Percentiles rank a stretch among this genome's conserved stretches.
These are phyloP conservation scores for Volucella inflata DNA, from an alignment of 2,888 invertebrate genomes.

Conservation along the genomic window DNA sequence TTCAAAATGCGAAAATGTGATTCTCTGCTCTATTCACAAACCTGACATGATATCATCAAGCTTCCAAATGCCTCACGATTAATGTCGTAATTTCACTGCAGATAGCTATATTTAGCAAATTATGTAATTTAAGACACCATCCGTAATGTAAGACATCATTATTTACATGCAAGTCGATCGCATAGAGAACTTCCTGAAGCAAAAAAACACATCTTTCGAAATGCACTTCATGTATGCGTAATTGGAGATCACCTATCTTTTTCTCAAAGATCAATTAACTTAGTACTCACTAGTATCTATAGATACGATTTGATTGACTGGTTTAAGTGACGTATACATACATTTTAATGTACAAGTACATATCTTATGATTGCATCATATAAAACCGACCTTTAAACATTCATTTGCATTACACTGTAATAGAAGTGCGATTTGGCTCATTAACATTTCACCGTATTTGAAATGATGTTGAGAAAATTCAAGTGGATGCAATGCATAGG, in stretches of 20 bases:
- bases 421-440: neutral
- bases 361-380: conserved; percentile 29
- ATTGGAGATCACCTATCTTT: neutral
- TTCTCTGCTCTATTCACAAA: conserved; percentile 1
- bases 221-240: neutral
- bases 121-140: conserved; percentile 25
- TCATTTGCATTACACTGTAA: no score
- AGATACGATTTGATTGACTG: conserved; percentile 34
- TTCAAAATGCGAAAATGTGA: conserved; percentile 23
- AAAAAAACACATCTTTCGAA: conserved; percentile 2
- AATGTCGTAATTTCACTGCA: conserved; percentile 43
- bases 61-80: conserved; percentile 34
- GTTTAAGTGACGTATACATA: conserved; percentile 30
- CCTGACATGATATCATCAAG: conserved; percentile 49
- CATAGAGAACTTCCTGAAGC: neutral
- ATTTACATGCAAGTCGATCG: neutral
- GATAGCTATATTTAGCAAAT: conserved; percentile 54
- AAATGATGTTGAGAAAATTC: conserved; percentile 37
- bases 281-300: conserved; percentile 22
- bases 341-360: neutral
- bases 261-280: neutral
- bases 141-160: neutral
- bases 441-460: conserved; percentile 14
- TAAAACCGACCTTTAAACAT: conserved; percentile 10
- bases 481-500: neutral